phyloP scores from a whole-genome alignment of 2,797 vertebrate genomes.

The Coilia nasus region DNA sequence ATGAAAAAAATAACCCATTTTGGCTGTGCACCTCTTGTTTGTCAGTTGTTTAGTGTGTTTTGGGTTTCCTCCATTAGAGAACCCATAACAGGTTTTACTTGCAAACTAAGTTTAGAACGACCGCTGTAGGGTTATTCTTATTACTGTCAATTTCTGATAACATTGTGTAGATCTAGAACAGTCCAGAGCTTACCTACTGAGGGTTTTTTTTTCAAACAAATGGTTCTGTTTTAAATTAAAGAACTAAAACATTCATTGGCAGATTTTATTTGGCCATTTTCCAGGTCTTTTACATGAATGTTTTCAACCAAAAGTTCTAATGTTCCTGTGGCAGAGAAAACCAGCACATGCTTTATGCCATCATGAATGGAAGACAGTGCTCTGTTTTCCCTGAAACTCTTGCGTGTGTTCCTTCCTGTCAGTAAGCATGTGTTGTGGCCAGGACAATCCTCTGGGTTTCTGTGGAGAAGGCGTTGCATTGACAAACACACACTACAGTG shows the following conservation, averaged over 20 bases:
- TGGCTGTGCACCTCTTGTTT: background rate
- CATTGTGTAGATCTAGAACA: background rate
- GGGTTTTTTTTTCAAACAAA: background rate
- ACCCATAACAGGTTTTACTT: background rate
- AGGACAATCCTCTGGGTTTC: background rate
- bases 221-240: background rate
- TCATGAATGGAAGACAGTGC: background rate
- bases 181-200: too few species aligned
- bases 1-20: background rate
- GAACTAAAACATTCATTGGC: background rate
- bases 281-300: background rate
- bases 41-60: background rate
- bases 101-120: background rate
- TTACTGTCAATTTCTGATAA: background rate
- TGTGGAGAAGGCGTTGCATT: conserved; percentile 40
- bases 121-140: background rate
- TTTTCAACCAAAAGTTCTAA: background rate
- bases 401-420: background rate
- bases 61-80: background rate
- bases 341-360: background rate
- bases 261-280: background rate
- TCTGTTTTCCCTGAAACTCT: background rate
- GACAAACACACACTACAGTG: conserved; percentile 41
- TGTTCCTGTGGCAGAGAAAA: background rate
- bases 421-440: background rate